A percentile compares a stretch with the other conserved stretches of the same genome.
Evolutionary conservation across 2,113 vertebrate genomes (phyloP).

Genomic region (Otis tarda): DNA sequence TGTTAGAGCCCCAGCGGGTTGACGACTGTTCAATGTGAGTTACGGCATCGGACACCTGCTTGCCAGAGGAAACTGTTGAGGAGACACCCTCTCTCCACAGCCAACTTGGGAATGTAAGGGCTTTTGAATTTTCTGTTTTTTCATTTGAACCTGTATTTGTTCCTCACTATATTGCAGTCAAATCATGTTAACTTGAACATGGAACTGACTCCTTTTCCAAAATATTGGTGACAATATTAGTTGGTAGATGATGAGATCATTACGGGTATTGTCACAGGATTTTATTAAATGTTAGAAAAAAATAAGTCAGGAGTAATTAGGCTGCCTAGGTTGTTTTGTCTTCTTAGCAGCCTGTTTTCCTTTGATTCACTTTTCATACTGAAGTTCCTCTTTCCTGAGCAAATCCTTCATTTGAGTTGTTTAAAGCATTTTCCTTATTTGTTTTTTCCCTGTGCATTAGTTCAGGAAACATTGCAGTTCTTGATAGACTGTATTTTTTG

Average conservation of each 20-base stretch:
- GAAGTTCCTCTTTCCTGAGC: neutral
- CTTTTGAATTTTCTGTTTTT: neutral
- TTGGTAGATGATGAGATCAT: neutral
- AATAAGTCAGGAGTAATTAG: neutral
- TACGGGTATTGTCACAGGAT: neutral
- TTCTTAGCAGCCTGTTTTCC: neutral
- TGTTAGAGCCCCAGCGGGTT: neutral
- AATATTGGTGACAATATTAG: neutral
- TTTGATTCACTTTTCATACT: neutral
- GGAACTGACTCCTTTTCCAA: neutral
- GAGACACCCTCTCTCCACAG: neutral
- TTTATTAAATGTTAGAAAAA: neutral
- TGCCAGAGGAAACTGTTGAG: neutral
- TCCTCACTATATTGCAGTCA: neutral
- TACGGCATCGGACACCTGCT: neutral
- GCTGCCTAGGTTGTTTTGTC: neutral
- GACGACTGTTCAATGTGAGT: neutral
- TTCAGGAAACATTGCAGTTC: neutral
- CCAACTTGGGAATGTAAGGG: neutral
- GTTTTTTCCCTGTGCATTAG: neutral
- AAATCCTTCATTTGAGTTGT: neutral
- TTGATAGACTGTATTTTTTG: neutral
- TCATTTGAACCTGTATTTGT: neutral
- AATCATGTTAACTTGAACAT: neutral
- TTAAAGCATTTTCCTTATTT: neutral